A percentile compares a stretch with the other conserved stretches of the same genome.
Evolutionary conservation across 2,797 vertebrate genomes (phyloP).

Genomic region (Discoglossus pictus): DNA sequence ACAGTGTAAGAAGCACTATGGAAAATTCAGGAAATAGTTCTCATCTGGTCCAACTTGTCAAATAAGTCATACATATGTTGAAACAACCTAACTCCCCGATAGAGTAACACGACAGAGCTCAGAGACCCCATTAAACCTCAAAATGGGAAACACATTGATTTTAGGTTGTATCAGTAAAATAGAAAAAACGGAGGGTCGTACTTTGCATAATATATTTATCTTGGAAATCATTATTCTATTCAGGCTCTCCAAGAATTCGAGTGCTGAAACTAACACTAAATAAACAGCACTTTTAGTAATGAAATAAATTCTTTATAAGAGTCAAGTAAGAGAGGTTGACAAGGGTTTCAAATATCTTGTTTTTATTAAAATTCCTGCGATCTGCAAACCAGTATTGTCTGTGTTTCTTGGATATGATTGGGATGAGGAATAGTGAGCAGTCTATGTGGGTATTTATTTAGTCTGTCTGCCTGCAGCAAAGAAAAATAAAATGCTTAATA

Average conservation of each 20-base stretch:
- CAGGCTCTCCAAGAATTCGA: slow-evolving; percentile 72
- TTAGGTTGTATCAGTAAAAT: slow-evolving; percentile 58
- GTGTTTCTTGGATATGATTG: slow-evolving; percentile 79
- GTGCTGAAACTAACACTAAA: slow-evolving; percentile 80
- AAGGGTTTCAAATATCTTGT: slow-evolving; percentile 72
- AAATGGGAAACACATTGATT: slow-evolving; percentile 57
- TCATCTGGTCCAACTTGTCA: slow-evolving; percentile 30
- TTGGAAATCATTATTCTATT: slow-evolving; percentile 70
- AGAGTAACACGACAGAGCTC: slow-evolving; percentile 26
- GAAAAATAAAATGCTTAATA: slow-evolving; percentile 77
- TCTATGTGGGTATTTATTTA: slow-evolving; percentile 77
- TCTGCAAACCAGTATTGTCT: slow-evolving; percentile 72
- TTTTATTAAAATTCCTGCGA: slow-evolving; percentile 85
- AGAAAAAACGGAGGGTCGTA: slow-evolving; percentile 62
- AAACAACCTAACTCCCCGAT: slow-evolving; percentile 35
- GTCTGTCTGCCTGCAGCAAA: slow-evolving; percentile 73
- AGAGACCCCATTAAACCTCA: slow-evolving; percentile 45
- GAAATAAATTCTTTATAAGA: slow-evolving; percentile 75
- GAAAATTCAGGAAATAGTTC: slow-evolving; percentile 27
- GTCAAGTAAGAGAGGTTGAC: slow-evolving; percentile 65
- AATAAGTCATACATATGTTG: slow-evolving; percentile 35
- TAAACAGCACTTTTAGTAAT: slow-evolving; percentile 78
- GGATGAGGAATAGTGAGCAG: slow-evolving; percentile 67
- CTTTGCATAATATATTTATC: slow-evolving; percentile 75
- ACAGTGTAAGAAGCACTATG: neutral